These are phyloP conservation scores for Spea bombifrons DNA, from an alignment of 2,113 vertebrate genomes.

Conservation along the genomic window DNA sequence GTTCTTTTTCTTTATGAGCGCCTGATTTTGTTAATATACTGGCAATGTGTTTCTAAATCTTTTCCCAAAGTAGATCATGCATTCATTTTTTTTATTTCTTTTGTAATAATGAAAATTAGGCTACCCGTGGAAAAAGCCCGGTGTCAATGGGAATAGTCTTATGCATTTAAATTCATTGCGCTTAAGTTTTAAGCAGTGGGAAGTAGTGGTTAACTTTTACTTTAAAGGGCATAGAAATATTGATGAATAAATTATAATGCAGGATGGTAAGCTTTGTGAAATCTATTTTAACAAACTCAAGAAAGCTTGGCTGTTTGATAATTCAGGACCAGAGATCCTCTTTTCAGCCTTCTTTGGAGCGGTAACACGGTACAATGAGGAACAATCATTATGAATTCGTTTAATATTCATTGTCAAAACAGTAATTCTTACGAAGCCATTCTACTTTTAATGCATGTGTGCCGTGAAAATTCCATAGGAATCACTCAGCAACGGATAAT, in stretches of 20 bases:
- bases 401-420: slow-evolving; percentile 32
- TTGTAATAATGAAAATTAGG: background rate
- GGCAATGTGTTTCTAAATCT: too few species aligned
- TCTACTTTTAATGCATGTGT: slow-evolving; percentile 43
- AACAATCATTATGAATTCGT: slow-evolving; percentile 49
- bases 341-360: slow-evolving; percentile 40
- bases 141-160: background rate
- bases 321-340: slow-evolving; percentile 21
- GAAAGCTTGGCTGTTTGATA: slow-evolving; percentile 32
- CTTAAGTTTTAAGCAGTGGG: slow-evolving; percentile 16
- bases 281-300: slow-evolving; percentile 14
- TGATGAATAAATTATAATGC: slow-evolving; percentile 48
- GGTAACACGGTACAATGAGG: slow-evolving; percentile 41
- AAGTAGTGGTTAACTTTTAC: slow-evolving; percentile 38
- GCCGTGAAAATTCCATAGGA: slow-evolving; percentile 49
- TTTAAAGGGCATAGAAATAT: slow-evolving; percentile 38
- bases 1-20: too few species aligned
- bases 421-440: slow-evolving; percentile 29
- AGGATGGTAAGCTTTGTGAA: slow-evolving; percentile 36
- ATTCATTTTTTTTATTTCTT: background rate
- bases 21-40: too few species aligned
- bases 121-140: background rate
- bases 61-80: background rate
- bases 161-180: background rate
- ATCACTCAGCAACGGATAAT: slow-evolving; percentile 15